phyloP scores from a whole-genome alignment of 2,888 invertebrate genomes.

The Blera fallax region DNA sequence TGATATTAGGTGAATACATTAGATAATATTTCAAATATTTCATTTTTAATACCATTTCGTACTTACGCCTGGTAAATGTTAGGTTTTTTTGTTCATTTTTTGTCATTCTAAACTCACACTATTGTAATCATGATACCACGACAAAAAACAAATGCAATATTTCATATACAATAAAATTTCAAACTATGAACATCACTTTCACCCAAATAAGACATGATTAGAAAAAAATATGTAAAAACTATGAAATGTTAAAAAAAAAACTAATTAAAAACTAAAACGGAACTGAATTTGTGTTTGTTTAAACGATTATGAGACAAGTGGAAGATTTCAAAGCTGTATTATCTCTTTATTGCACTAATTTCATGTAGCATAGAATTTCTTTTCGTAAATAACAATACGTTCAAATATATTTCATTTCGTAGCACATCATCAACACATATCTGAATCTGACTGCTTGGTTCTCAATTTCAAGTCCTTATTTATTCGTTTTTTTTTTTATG shows the following conservation, averaged over 20 bases:
- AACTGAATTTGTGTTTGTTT: conserved; percentile 32
- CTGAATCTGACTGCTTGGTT: not conserved
- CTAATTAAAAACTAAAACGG: conserved; percentile 39
- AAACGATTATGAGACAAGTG: conserved; percentile 65
- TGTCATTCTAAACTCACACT: conserved; percentile 65
- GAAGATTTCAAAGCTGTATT: conserved; percentile 57
- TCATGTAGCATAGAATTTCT: conserved; percentile 69
- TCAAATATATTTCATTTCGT: conserved; percentile 74
- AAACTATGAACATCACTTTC: conserved; percentile 70
- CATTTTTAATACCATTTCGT: conserved; percentile 81
- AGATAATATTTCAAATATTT: conserved; percentile 76
- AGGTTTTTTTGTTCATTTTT: conserved; percentile 10
- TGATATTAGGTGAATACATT: conserved; percentile 64
- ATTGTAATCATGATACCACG: conserved; percentile 49
- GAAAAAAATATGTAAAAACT: not conserved
- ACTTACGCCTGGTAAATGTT: conserved; percentile 78
- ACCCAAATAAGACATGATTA: conserved; percentile 54
- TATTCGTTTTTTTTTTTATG: conserved; percentile 68
- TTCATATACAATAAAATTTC: conserved; percentile 40
- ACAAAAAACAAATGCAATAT: conserved; percentile 48
- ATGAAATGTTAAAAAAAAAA: conserved; percentile 1
- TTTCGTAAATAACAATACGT: conserved; percentile 75
- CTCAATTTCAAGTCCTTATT: conserved; percentile 23
- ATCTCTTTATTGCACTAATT: conserved; percentile 71
- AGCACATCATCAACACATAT: conserved; percentile 55